Evolutionary conservation across 2,113 vertebrate species (phyloP), one percentile per base, ranked within the genome.

Genomic region (Psilopogon haemacephalus): DNA sequence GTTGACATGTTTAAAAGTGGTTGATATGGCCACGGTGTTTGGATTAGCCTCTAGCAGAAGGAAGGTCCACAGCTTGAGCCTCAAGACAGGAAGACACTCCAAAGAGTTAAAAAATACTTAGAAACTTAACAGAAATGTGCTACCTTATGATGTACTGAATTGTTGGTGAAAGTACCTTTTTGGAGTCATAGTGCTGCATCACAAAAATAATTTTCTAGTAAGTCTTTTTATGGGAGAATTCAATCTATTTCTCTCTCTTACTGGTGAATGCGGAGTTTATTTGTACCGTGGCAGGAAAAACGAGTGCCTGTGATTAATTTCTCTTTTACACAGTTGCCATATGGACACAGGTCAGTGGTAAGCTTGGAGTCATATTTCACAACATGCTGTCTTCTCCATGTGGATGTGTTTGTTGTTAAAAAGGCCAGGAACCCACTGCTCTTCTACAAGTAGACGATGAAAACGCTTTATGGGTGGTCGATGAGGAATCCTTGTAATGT

Each of bases 401-500:
- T 0, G 0, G 65, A 55, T 0, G 0, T 42, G n/a, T 56, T 89
- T 60, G 5, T 86, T 86, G 32, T 14, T 60, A 23, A 65, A 78
- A 64, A 58, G 54, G 9, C 33, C 59, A 2, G n/a, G 10, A 58
- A 77, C 27, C 27, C 27, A 13, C 11, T 37, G 24, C 28, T 74
- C 21, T 84, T 63, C 69, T 56, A 42, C 48, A 24, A 24, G 48
- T 24, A 23, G 48, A 50, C 12, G 5, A n/a, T 86, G 63, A 54
- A 58, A 69, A 27, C 17, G 44, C 18, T 38, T 68, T 5, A 7
- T 19, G 21, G 35, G n/a, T 59, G 6, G 32, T 40, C 40, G 30
- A 10, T 12, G 27, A 48, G 6, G 26, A 52, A 9, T 35, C 1
- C 0, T 27, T 64, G 28, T 1, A 8, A 50, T 75, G 14, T 75